Conservation (phyloP, 1,140 invertebrate species). For the Psilanteris sp. region DNA sequence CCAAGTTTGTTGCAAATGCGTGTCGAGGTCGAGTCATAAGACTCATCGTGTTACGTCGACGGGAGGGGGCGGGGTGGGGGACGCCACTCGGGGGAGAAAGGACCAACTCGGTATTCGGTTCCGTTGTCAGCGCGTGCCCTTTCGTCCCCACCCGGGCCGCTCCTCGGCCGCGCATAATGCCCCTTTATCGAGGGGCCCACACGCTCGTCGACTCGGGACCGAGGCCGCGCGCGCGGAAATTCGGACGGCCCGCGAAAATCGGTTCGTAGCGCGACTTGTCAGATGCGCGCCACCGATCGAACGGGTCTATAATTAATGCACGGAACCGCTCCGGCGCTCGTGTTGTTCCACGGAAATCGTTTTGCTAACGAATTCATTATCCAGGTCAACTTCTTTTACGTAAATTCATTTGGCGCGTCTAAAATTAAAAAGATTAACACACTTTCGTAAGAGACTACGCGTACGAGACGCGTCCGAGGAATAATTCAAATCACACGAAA, state of each 20-base stretch:
- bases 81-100: constrained; percentile 48
- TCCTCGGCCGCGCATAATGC: constrained; percentile 8
- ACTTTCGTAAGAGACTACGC: constrained; percentile 1
- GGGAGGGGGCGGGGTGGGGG: constrained; percentile 17
- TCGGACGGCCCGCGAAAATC: no score
- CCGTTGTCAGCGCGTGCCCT: constrained; percentile 63
- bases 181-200: constrained; percentile 30
- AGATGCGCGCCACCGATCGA: no score
- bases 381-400: neutral
- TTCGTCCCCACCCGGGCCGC: constrained; percentile 62
- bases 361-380: no score
- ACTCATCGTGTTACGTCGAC: constrained; percentile 28
- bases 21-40: constrained; percentile 70
- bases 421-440: constrained; percentile 25
- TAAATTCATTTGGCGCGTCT: constrained; percentile 1
- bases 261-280: no score
- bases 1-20: constrained; percentile 72
- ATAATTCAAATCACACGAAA: no score
- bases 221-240: neutral
- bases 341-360: no score
- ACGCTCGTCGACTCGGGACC: constrained; percentile 6
- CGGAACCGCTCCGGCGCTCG: no score
- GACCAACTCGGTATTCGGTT: constrained; percentile 63
- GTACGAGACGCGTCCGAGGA: no score
- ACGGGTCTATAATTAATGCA: no score